Evolutionary conservation across 2,888 invertebrate species (phyloP).

Genomic region (Antheraea yamamai): DNA sequence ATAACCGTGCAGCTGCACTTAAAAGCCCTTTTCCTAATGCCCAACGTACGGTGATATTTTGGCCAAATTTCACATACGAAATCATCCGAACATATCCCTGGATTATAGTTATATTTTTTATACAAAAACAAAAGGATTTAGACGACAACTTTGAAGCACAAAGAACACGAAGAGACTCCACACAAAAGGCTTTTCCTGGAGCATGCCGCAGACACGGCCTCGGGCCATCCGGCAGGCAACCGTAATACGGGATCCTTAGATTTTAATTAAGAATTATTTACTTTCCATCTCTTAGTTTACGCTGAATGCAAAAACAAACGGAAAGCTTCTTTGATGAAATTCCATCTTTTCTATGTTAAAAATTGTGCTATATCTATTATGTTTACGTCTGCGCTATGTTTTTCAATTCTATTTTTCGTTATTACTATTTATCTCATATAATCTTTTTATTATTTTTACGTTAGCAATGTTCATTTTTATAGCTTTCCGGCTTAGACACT

Average conservation of each 20-base stretch:
- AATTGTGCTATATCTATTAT: neutral
- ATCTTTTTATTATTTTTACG: too few relatives aligned
- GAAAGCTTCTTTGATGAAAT: constrained; percentile 19
- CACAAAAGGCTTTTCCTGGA: neutral
- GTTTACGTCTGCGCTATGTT: too few relatives aligned
- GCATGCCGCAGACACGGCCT: neutral
- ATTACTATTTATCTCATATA: too few relatives aligned
- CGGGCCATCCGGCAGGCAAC: neutral
- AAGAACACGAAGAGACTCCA: neutral
- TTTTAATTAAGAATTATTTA: constrained; percentile 29
- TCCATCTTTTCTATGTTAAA: neutral
- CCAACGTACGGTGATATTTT: neutral
- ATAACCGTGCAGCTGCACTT: neutral
- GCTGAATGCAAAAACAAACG: constrained; percentile 17
- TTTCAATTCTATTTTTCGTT: too few relatives aligned
- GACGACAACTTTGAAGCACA: neutral
- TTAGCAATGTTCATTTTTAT: too few relatives aligned
- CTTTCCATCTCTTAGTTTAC: constrained; percentile 18
- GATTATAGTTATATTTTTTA: neutral
- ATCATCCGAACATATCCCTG: neutral
- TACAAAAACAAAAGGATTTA: constrained; percentile 12
- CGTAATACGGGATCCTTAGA: constrained; percentile 14
- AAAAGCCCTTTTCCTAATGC: neutral
- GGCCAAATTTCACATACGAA: neutral
- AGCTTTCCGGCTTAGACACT: too few relatives aligned